Conservation (phyloP, 2,797 vertebrate species). For the Sebastes variabilis region DNA sequence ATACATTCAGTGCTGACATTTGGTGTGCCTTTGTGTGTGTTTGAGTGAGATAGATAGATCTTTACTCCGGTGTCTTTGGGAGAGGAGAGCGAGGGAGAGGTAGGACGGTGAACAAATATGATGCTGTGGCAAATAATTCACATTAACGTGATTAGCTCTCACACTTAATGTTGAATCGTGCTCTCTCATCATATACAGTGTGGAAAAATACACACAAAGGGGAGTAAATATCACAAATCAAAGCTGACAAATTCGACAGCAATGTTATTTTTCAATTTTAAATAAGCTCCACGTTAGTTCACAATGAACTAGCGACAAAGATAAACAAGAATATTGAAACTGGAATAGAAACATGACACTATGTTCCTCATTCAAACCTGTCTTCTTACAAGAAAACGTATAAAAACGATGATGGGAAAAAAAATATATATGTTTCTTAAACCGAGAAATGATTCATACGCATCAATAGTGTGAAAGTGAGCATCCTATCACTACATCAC, state of each 20-base stretch:
- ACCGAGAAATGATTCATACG: slow-evolving; percentile 4
- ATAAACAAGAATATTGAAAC: background rate
- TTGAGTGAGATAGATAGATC: background rate
- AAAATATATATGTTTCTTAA: background rate
- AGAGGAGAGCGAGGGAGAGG: background rate
- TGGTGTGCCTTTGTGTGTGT: slow-evolving; percentile 17
- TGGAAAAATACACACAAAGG: background rate
- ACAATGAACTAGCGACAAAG: background rate
- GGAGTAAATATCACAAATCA: background rate
- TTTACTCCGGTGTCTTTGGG: background rate
- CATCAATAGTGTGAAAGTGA: slow-evolving; percentile 28
- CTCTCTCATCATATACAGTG: background rate
- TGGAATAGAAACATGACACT: background rate
- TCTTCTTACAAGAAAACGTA: background rate
- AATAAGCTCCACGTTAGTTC: background rate
- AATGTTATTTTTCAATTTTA: background rate
- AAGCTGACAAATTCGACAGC: background rate
- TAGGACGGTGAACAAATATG: background rate
- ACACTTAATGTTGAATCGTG: background rate
- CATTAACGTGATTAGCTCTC: background rate
- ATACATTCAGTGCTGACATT: slow-evolving; percentile 36
- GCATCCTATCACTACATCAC: slow-evolving; percentile 27
- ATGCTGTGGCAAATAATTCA: background rate
- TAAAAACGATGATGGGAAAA: background rate
- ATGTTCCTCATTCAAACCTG: background rate